A percentile compares a stretch with the other conserved stretches of the same genome.
Conservation (phyloP, 64 coral and sea anemone species). For the Pachyseris speciosa region DNA sequence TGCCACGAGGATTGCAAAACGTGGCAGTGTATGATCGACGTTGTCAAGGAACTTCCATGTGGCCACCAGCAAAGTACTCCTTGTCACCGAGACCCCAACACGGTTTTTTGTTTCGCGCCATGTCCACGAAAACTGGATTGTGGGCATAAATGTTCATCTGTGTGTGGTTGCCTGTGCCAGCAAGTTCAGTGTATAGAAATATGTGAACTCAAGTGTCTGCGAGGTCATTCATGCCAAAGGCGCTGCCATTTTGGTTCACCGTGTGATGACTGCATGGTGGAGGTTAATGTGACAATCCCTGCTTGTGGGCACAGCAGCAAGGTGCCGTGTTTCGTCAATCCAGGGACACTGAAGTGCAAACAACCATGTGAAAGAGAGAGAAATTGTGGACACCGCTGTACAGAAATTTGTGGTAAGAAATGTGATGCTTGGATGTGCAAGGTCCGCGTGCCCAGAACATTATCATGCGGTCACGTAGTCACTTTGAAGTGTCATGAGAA, state of each 20-base stretch:
- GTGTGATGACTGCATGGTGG: not conserved
- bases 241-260: slow-evolving; percentile 7
- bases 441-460: not conserved
- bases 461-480: slow-evolving; percentile 52
- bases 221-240: slow-evolving; percentile 31
- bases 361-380: slow-evolving; percentile 32
- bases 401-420: not conserved
- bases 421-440: slow-evolving; percentile 54
- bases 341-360: not conserved
- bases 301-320: slow-evolving; percentile 8
- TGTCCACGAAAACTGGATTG: slow-evolving; percentile 41
- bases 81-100: slow-evolving; percentile 47
- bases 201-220: not conserved
- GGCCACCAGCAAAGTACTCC: slow-evolving; percentile 30
- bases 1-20: slow-evolving; percentile 29
- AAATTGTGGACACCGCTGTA: slow-evolving; percentile 60
- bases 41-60: slow-evolving; percentile 31
- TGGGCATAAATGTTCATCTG: slow-evolving; percentile 28
- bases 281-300: not conserved
- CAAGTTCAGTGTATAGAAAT: not conserved
- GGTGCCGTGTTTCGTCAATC: not conserved
- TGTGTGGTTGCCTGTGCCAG: not conserved
- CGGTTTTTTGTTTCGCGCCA: slow-evolving; percentile 8
- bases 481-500: slow-evolving; percentile 9
- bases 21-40: not conserved